These are phyloP conservation scores for Callipepla squamata DNA, from an alignment of 2,113 vertebrate species.

Conservation along the genomic window DNA sequence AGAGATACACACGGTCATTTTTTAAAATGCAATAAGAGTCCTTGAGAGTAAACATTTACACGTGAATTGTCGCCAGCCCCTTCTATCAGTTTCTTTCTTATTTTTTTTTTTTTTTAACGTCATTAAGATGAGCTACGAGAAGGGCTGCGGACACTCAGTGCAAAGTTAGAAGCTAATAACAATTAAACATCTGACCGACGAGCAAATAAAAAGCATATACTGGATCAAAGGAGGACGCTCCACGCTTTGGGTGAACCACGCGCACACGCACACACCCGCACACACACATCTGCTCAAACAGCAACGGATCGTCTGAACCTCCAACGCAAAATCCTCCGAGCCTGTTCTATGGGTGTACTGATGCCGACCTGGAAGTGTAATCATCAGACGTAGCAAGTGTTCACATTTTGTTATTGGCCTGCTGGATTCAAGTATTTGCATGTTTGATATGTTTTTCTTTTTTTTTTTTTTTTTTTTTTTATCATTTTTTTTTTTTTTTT, in stretches of 20 bases:
- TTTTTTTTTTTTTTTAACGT: slow-evolving; percentile 24
- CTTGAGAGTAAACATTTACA: slow-evolving; percentile 99
- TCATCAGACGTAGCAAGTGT: slow-evolving; percentile 84
- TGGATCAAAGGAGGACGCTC: slow-evolving; percentile 75
- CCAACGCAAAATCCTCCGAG: slow-evolving; percentile 72
- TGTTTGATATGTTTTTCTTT: slow-evolving; percentile 83
- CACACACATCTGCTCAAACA: slow-evolving; percentile 36
- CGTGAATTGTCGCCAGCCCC: slow-evolving; percentile 91
- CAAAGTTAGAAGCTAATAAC: slow-evolving; percentile 93
- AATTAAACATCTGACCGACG: slow-evolving; percentile 80
- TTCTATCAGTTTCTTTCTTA: slow-evolving; percentile 77
- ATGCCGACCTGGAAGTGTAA: slow-evolving; percentile 84
- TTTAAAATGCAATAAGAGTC: slow-evolving; percentile 85
- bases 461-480: neutral
- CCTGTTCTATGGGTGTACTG: slow-evolving; percentile 78
- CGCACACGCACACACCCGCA: neutral
- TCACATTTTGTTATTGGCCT: slow-evolving; percentile 97
- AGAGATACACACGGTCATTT: slow-evolving; percentile 87
- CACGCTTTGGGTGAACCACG: slow-evolving; percentile 46
- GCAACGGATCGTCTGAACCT: slow-evolving; percentile 73
- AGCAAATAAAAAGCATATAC: slow-evolving; percentile 80
- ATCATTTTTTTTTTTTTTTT: too few relatives aligned
- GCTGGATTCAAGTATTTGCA: slow-evolving; percentile 98
- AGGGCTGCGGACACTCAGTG: slow-evolving; percentile 96
- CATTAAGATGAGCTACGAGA: slow-evolving; percentile 86